phyloP scores from a whole-genome alignment of 2,888 invertebrate species.

The Cheilosia variabilis region DNA sequence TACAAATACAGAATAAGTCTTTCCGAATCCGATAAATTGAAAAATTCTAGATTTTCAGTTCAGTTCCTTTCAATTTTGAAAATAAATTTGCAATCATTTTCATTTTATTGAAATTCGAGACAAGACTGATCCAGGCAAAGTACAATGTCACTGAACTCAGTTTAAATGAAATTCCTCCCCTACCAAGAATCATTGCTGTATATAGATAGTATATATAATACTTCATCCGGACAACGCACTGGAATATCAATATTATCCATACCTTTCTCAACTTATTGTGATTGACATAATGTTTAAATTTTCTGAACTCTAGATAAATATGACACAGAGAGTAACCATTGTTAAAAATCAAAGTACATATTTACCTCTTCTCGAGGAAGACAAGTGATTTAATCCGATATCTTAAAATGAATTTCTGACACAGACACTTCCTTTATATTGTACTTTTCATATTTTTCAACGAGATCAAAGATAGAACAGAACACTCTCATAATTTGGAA shows the following conservation, averaged over 20 bases:
- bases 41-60: background rate
- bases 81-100: slow-evolving; percentile 12
- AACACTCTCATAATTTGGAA: slow-evolving; percentile 67
- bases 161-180: background rate
- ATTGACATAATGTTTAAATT: slow-evolving; percentile 62
- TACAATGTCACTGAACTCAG: too few relatives aligned
- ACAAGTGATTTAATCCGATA: slow-evolving; percentile 66
- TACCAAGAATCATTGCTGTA: background rate
- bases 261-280: slow-evolving; percentile 38
- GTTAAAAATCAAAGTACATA: slow-evolving; percentile 60
- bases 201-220: background rate
- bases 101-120: slow-evolving; percentile 46
- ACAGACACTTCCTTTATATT: slow-evolving; percentile 40
- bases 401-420: slow-evolving; percentile 42
- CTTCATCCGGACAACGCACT: background rate
- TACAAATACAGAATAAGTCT: too few relatives aligned
- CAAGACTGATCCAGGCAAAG: slow-evolving; percentile 1
- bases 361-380: slow-evolving; percentile 55
- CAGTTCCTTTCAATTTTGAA: background rate
- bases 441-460: slow-evolving; percentile 52
- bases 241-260: slow-evolving; percentile 13
- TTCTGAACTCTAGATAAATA: slow-evolving; percentile 43
- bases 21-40: too few relatives aligned
- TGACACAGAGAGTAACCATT: slow-evolving; percentile 34
- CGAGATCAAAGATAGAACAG: slow-evolving; percentile 70